phyloP scores from a whole-genome alignment of 1,140 invertebrate species.

The Ostrea edulis region DNA sequence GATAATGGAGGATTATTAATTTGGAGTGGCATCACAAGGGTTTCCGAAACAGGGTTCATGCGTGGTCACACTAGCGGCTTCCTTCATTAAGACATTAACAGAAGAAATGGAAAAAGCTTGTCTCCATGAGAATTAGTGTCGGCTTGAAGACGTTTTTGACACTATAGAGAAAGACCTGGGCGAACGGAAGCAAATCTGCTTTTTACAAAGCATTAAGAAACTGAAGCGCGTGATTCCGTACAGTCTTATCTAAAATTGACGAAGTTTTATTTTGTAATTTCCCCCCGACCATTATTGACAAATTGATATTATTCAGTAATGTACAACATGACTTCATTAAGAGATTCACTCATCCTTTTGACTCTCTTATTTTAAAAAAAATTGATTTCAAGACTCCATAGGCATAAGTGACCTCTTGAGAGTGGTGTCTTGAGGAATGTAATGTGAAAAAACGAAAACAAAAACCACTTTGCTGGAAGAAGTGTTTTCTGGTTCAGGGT shows the following conservation, averaged over 20 bases:
- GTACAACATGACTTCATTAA: no score
- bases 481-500: no score
- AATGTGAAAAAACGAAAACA: no score
- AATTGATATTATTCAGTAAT: no score
- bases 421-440: no score
- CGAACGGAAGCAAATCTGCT: background rate
- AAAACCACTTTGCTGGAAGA: no score
- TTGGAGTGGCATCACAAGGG: slow-evolving; percentile 29
- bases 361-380: no score
- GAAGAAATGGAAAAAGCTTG: slow-evolving; percentile 37
- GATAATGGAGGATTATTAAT: slow-evolving; percentile 34
- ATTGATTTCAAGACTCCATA: no score
- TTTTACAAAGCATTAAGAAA: background rate
- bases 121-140: slow-evolving; percentile 31
- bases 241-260: background rate
- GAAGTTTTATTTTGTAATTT: background rate
- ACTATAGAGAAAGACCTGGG: background rate
- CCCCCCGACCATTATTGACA: no score
- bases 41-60: slow-evolving; percentile 24
- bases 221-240: background rate
- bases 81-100: slow-evolving; percentile 30
- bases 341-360: no score
- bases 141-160: slow-evolving; percentile 24
- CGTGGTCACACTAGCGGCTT: slow-evolving; percentile 2
- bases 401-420: no score